Percentiles rank a stretch among this genome's conserved stretches.
These are phyloP conservation scores for Lordiphosa clarofinis DNA, from an alignment of 1,140 invertebrate species.

Conservation along the genomic window DNA sequence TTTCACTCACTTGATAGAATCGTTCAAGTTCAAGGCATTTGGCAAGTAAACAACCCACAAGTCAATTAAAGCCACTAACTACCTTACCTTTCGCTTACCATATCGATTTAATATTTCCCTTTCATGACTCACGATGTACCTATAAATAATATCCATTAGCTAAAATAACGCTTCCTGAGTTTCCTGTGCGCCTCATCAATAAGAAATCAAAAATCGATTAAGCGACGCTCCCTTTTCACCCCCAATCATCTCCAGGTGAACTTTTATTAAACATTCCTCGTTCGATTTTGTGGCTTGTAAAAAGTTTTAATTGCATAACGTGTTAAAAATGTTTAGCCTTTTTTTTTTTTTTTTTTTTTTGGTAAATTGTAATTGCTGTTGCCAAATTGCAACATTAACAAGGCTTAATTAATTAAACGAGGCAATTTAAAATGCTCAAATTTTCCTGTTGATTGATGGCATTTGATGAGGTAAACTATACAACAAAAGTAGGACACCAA, in stretches of 20 bases:
- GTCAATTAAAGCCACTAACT: constrained; percentile 22
- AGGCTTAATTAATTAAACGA: constrained; percentile 27
- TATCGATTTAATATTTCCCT: constrained; percentile 64
- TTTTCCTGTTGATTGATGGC: too few relatives aligned
- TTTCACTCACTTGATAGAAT: background rate
- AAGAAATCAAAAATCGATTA: constrained; percentile 75
- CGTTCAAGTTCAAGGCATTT: constrained; percentile 58
- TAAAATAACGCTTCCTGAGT: constrained; percentile 25
- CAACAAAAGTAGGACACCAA: too few relatives aligned
- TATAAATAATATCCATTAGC: constrained; percentile 55
- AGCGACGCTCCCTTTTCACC: constrained; percentile 10
- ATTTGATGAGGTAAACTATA: too few relatives aligned
- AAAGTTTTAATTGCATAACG: constrained; percentile 61
- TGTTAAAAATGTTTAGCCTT: constrained; percentile 15
- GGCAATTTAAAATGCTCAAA: constrained; percentile 32
- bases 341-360: constrained; percentile 3
- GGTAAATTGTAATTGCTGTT: background rate
- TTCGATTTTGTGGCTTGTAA: constrained; percentile 20
- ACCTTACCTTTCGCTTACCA: constrained; percentile 8
- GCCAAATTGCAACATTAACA: constrained; percentile 20
- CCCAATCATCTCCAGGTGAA: background rate
- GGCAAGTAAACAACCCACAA: constrained; percentile 15
- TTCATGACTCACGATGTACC: constrained; percentile 33
- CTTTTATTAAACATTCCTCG: constrained; percentile 16
- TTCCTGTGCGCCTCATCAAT: constrained; percentile 49